These are phyloP conservation scores for Microtus pennsylvanicus DNA, from an alignment of 2,113 vertebrate species.

Conservation along the genomic window DNA sequence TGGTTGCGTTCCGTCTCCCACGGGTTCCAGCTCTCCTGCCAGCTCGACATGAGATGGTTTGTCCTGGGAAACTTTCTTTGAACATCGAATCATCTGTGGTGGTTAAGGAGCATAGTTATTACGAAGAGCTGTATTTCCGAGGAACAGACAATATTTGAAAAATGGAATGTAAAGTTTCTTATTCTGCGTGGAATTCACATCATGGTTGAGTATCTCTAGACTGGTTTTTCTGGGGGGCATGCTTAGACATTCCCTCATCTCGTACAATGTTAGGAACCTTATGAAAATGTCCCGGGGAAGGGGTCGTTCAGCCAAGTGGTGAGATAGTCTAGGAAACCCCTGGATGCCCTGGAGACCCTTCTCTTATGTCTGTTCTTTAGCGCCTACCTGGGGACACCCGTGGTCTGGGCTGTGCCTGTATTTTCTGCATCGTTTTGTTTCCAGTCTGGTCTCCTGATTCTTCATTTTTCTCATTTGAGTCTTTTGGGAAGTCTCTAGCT, in stretches of 20 bases:
- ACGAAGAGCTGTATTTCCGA: constrained; percentile 42
- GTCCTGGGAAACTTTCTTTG: neutral
- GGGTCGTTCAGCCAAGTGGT: neutral
- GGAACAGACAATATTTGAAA: constrained; percentile 52
- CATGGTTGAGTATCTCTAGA: neutral
- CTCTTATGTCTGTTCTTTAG: neutral
- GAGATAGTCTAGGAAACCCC: neutral
- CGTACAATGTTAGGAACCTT: neutral
- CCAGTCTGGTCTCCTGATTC: neutral
- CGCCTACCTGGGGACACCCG: neutral
- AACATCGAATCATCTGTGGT: neutral
- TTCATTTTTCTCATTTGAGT: neutral
- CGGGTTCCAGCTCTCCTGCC: neutral
- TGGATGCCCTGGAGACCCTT: neutral
- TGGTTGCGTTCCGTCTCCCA: neutral
- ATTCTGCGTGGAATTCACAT: neutral
- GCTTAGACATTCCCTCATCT: neutral
- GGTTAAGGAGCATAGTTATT: constrained; percentile 3
- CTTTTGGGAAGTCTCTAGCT: neutral
- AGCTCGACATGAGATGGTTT: constrained; percentile 1
- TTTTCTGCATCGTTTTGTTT: neutral
- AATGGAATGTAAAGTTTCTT: neutral
- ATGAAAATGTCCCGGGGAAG: neutral
- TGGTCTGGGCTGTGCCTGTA: neutral
- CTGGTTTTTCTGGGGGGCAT: neutral